Evolutionary conservation across 1,140 invertebrate species (phyloP), one percentile per base, ranked within the genome.

Genomic region (Leptinotarsa lineolata): DNA sequence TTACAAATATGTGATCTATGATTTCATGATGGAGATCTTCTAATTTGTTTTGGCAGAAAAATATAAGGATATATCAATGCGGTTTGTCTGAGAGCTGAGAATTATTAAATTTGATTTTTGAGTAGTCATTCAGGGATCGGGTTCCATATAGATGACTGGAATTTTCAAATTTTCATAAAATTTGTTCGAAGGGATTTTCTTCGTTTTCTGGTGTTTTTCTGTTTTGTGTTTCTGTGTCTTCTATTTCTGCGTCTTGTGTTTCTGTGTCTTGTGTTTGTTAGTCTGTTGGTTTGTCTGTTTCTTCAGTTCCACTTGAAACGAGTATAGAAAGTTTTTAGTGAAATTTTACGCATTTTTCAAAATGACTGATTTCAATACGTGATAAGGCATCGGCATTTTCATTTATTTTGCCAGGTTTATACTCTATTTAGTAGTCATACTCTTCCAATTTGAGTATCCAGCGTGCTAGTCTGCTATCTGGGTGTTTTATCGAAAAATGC

Each of bases 401-500:
- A 21, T 60, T 60, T 4, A 60, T n/a, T 60, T n/a, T 60, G 6
- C 59, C 59, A 18, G 59, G 59, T 60, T 60, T n/a, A 60, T 60
- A 60, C 4, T 11, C n/a, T n/a, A 60, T 60, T 60, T 60, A 4
- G 21, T 60, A 60, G 59, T 60, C 59, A n/a, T 60, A 60, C 20
- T 60, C 59, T 21, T 60, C 59, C 16, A 60, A n/a, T 76, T 77
- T 74, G 13, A 83, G 67, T 39, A 82, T 60, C 87, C 87, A 89
- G 70, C 86, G 76, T 3, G 84, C 78, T 6, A 89, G 75, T 73
- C 84, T 74, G 44, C 79, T 82, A 0, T 75, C 80, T 8, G 84
- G 83, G 68, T 87, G 82, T 79, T 84, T 87, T 0, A 84, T 77
- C 6, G 82, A 83, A 5, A 81, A 79, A 4, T 89, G 72, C 83